Evolutionary conservation across 1,140 invertebrate species (phyloP).

Genomic region (Brachionus calyciflorus): DNA sequence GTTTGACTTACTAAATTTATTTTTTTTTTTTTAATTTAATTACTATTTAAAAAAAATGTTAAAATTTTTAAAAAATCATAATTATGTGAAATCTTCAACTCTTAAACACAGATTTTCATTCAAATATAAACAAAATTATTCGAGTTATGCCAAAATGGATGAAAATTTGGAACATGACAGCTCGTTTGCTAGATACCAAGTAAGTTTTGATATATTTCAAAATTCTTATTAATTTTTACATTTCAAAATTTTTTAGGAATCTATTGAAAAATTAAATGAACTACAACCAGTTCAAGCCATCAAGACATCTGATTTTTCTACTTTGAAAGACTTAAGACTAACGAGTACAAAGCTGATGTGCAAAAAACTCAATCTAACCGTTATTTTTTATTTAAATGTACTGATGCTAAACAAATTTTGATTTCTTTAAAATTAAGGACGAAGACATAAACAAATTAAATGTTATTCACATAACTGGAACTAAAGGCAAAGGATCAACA

Average conservation of each 20-base stretch:
- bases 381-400: background rate
- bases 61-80: background rate
- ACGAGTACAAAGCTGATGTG: constrained; percentile 20
- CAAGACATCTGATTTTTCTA: background rate
- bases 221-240: background rate
- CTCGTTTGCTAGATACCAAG: background rate
- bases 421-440: background rate
- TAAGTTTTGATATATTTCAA: background rate
- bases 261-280: constrained; percentile 36
- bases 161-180: background rate
- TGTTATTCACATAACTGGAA: constrained; percentile 85
- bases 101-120: background rate
- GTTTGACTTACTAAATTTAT: background rate
- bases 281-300: background rate
- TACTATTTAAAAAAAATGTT: background rate
- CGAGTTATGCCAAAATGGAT: background rate
- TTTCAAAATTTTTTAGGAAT: background rate
- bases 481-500: constrained; percentile 88
- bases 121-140: constrained; percentile 3
- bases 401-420: background rate
- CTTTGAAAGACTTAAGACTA: background rate
- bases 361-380: constrained; percentile 12
- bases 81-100: constrained; percentile 22
- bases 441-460: constrained; percentile 32
- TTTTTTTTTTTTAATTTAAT: constrained; percentile 24